Evolutionary conservation across 2,113 vertebrate genomes (phyloP).

Genomic region (Marmota monax): DNA sequence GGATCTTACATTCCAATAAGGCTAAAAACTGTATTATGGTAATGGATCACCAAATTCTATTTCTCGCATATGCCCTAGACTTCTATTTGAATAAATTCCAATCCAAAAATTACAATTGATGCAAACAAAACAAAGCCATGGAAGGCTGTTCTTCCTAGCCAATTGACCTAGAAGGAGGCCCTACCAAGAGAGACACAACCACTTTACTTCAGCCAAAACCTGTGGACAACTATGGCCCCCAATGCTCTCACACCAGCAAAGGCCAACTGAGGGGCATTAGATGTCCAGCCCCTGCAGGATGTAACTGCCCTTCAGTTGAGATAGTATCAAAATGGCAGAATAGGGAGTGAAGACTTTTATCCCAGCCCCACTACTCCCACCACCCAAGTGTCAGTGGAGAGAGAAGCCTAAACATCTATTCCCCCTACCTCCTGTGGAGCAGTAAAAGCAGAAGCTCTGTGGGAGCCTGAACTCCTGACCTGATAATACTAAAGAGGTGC

Average conservation of each 20-base stretch:
- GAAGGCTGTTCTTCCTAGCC: background rate
- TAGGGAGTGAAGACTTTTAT: background rate
- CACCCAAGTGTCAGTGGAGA: background rate
- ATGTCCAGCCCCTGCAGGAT: background rate
- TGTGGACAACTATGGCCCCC: background rate
- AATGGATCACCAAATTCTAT: no score
- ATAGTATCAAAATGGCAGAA: background rate
- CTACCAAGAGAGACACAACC: background rate
- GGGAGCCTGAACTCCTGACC: no score
- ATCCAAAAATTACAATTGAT: background rate
- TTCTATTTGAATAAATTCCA: background rate
- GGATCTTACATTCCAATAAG: no score
- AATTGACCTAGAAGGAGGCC: background rate
- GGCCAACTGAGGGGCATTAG: background rate
- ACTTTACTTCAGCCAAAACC: background rate
- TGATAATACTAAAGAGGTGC: background rate
- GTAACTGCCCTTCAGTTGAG: fast-evolving
- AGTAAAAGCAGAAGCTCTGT: no score
- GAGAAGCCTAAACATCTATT: background rate
- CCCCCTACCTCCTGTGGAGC: background rate
- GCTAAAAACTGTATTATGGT: no score
- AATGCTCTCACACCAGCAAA: background rate
- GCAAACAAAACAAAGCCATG: background rate
- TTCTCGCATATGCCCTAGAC: background rate
- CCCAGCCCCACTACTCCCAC: no score